phyloP scores from a whole-genome alignment of 2,113 vertebrate species.

The Columba janthina region DNA sequence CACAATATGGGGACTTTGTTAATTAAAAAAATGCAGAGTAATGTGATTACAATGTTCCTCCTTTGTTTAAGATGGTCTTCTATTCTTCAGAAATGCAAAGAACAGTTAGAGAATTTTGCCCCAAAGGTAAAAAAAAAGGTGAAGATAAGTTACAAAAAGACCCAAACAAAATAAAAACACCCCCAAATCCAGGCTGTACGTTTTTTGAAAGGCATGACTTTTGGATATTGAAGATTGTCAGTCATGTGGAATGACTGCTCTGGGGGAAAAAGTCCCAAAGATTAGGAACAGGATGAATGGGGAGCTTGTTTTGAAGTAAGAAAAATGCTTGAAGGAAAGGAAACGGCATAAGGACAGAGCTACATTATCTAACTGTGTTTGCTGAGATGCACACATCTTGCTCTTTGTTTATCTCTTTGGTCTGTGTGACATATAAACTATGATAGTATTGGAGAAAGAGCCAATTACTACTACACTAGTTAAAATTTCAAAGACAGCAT shows the following conservation, averaged over 20 bases:
- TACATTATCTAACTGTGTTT: not conserved
- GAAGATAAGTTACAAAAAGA: not conserved
- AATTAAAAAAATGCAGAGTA: not conserved
- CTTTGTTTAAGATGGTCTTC: not conserved
- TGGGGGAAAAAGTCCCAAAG: not conserved
- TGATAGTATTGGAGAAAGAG: not conserved
- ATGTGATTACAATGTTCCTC: not conserved
- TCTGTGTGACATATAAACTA: not conserved
- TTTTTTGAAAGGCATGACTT: not conserved
- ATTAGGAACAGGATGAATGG: not conserved
- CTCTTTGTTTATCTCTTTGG: not conserved
- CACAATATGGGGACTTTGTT: not conserved
- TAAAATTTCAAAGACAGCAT: not conserved
- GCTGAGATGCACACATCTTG: not conserved
- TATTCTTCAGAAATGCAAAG: not conserved
- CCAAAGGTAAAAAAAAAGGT: not conserved
- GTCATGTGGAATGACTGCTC: not conserved
- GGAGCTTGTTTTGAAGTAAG: not conserved
- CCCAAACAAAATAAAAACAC: rapidly evolving
- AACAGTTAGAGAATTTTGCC: not conserved
- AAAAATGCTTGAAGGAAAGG: not conserved
- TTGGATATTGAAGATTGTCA: not conserved
- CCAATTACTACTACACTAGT: not conserved
- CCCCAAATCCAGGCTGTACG: not conserved
- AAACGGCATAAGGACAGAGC: not conserved